Evolutionary conservation across 1,140 invertebrate species (phyloP).

Genomic region (Drosophila triauraria): DNA sequence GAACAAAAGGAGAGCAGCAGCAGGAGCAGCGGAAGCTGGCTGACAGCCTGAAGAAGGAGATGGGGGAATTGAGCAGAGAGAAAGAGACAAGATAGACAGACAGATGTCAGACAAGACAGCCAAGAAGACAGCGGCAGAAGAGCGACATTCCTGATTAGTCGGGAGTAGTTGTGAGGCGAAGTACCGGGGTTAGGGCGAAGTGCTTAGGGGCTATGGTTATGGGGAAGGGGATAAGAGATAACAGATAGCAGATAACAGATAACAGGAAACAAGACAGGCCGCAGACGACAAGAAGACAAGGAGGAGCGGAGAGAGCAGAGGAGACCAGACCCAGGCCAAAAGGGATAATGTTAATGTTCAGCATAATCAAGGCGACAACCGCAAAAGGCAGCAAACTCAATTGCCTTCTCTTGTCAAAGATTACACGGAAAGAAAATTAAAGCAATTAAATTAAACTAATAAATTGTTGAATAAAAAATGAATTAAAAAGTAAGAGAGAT

Average conservation of each 20-base stretch:
- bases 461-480: not conserved
- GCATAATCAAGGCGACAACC: conserved; percentile 58
- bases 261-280: conserved; percentile 27
- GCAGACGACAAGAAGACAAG: conserved; percentile 33
- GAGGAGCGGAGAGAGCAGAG: not conserved
- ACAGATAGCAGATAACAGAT: conserved; percentile 7
- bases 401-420: conserved; percentile 35
- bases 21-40: conserved; percentile 33
- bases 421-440: not conserved
- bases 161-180: conserved; percentile 11
- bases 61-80: not conserved
- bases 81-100: conserved; percentile 25
- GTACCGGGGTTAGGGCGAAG: not conserved
- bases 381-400: conserved; percentile 45
- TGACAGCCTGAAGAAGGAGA: conserved; percentile 18
- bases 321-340: conserved; percentile 38
- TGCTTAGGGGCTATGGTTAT: conserved; percentile 1
- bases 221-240: conserved; percentile 7
- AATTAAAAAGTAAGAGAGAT: not conserved
- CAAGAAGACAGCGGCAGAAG: conserved; percentile 21
- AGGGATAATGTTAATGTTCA: conserved; percentile 68
- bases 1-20: conserved; percentile 35
- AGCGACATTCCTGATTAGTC: conserved; percentile 58
- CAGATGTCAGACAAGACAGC: conserved; percentile 72
- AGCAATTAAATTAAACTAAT: not conserved